Conservation (phyloP, 2,113 vertebrate genomes). For the Trogon melanurus region DNA sequence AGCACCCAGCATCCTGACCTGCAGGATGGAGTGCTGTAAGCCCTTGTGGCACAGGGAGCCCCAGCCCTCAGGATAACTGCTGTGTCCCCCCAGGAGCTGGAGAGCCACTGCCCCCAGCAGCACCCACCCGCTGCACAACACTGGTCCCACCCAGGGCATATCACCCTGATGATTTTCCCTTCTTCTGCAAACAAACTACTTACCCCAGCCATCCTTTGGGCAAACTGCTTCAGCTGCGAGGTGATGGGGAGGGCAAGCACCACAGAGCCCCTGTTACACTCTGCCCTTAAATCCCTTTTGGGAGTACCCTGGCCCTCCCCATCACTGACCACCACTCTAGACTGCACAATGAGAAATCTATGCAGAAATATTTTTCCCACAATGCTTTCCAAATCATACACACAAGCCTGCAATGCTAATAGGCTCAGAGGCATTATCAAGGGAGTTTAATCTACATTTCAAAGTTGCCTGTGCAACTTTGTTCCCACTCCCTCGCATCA, state of each 20-base stretch:
- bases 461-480: neutral
- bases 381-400: slow-evolving; percentile 31
- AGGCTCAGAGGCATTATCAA: neutral
- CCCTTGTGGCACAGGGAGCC: neutral
- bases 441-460: neutral
- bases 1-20: neutral
- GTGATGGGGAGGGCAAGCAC: neutral
- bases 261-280: neutral
- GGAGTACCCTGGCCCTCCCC: neutral
- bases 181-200: neutral
- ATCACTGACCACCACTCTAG: neutral
- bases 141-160: neutral
- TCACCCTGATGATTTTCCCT: neutral
- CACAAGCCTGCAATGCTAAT: slow-evolving; percentile 43
- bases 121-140: accelerated
- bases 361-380: slow-evolving; percentile 61
- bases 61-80: neutral
- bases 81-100: neutral
- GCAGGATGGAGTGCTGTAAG: neutral
- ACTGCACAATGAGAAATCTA: slow-evolving; percentile 39
- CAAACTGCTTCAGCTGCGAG: neutral
- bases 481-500: accelerated
- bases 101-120: accelerated
- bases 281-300: slow-evolving; percentile 8
- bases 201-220: neutral